Evolutionary conservation across 2,888 invertebrate genomes (phyloP), one percentile per base, ranked within the genome.

Genomic region (Hirtodrosophila alboralis): DNA sequence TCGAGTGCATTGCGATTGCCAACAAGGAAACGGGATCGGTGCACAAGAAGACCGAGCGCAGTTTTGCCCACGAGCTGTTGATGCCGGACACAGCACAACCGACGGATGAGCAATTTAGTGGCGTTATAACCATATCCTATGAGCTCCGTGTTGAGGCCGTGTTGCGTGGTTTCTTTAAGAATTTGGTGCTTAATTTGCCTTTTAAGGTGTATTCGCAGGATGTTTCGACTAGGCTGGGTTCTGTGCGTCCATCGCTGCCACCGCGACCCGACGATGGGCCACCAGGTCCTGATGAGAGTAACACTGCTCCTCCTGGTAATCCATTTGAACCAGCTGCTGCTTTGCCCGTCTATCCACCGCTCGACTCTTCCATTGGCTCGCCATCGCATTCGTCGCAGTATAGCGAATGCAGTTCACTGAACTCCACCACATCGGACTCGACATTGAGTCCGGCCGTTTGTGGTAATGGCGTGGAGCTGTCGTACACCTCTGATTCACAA

Each of bases 11-110:
- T 12, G 75, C 85, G 8, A 79, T 90, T 52, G 88, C 88, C 44
- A 89, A 77, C 36, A 90, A 90, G 67, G 91, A 90, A 72, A 89
- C 90, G 0, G 90, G 90, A 1, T 86, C 90, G 0, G 90, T 90
- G 40, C 84, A 88, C 12, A 90, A 90, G 63, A 90, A 90, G 70
- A 88, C 88, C 12, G 90, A 90, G 48, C 87, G 90, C 14, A 87
- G 87, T 18, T 91, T 90, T 68, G 90, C 91, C 30, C 90, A 91
- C 44, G 90, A 90, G 49, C 70, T 90, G 30, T 76, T 88, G 1
- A 78, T 90, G 60, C 91, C 90, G 13, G 79, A 84, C 4, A 85
- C 85, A n/a, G 86, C 88, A 4, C 90, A 89, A 44, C 90, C 90
- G 1, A 76, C 87, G 3, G 90, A 90, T 48, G 79, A 73, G 30